Conservation (phyloP, 2,797 vertebrate species). For the Enteromius mattozi region DNA sequence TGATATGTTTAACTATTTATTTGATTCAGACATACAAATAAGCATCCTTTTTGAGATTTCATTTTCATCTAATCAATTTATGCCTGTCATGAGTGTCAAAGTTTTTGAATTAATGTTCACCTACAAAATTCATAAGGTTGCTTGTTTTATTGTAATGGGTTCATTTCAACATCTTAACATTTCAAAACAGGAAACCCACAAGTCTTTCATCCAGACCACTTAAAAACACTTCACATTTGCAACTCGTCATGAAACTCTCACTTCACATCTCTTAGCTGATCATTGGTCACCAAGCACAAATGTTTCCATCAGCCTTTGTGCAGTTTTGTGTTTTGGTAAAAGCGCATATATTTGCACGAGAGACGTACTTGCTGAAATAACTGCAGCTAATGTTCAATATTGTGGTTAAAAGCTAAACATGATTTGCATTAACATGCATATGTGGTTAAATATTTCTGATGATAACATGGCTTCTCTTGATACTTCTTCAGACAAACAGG, state of each 20-base stretch:
- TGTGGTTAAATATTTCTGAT: no score
- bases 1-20: background rate
- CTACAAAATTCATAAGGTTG: background rate
- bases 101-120: background rate
- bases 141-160: background rate
- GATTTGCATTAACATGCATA: no score
- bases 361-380: background rate
- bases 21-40: background rate
- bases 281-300: background rate
- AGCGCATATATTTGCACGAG: background rate
- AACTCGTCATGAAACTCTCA: background rate
- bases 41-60: no score
- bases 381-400: background rate
- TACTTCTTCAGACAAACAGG: no score
- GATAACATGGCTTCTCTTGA: no score
- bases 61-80: background rate
- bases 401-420: no score
- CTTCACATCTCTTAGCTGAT: background rate
- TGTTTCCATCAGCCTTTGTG: constrained; percentile 3
- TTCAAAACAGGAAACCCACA: constrained; percentile 22
- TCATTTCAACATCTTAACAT: background rate
- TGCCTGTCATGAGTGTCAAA: background rate
- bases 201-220: background rate
- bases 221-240: no score
- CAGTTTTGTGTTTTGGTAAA: background rate